A percentile compares a stretch with the other conserved stretches of the same genome.
Evolutionary conservation across 1,140 invertebrate genomes (phyloP).

Genomic region (Parapsyche elsis): DNA sequence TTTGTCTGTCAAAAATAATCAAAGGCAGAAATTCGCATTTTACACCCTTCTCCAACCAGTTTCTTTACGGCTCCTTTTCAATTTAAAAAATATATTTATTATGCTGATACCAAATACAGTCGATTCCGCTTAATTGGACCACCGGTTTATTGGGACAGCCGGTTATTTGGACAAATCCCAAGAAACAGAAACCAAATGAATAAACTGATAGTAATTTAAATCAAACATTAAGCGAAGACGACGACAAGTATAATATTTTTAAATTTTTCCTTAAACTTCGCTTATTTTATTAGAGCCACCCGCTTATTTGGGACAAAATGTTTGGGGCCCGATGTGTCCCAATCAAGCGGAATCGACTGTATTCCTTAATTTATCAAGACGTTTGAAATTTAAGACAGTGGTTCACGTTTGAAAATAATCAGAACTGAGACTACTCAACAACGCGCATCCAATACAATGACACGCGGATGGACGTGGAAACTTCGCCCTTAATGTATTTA

Average conservation of each 20-base stretch:
- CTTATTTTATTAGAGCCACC: too few species aligned
- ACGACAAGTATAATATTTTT: too few species aligned
- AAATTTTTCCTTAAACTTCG: too few species aligned
- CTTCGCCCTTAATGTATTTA: constrained; percentile 17
- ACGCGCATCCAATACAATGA: background rate
- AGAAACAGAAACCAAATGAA: too few species aligned
- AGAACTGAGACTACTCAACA: background rate
- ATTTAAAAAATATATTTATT: background rate
- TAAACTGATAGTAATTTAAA: too few species aligned
- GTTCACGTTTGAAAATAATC: background rate
- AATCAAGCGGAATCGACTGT: too few species aligned
- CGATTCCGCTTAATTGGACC: too few species aligned
- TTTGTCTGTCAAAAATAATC: constrained; percentile 53
- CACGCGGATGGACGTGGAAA: background rate
- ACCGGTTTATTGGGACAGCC: too few species aligned
- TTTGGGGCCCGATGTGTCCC: too few species aligned
- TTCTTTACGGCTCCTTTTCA: constrained; percentile 21
- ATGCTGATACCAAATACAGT: background rate
- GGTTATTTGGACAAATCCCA: too few species aligned
- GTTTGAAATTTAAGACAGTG: background rate
- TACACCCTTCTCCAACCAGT: constrained; percentile 31
- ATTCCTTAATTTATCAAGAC: background rate
- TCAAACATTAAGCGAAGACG: too few species aligned
- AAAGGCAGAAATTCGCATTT: background rate
- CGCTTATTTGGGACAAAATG: too few species aligned